phyloP scores from a whole-genome alignment of 1,140 invertebrate genomes.

The Caerostris darwini region DNA sequence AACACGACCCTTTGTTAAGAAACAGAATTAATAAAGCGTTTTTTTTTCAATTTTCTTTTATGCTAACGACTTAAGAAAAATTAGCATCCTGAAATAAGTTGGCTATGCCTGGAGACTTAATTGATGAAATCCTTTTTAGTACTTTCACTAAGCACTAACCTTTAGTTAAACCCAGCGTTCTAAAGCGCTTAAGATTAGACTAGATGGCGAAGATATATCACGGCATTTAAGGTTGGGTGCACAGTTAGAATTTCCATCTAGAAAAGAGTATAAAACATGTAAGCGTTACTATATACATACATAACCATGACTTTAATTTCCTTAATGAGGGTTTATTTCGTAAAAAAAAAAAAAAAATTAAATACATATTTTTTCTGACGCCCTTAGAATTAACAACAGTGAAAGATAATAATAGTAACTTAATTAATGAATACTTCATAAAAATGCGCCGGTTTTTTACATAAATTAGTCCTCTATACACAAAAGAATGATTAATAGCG shows the following conservation, averaged over 20 bases:
- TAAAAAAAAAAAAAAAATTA: slow-evolving; percentile 55
- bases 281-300: too few species aligned
- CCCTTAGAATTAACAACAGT: slow-evolving; percentile 37
- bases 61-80: not conserved
- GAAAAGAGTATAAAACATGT: too few species aligned
- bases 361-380: slow-evolving; percentile 32
- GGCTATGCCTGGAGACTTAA: not conserved
- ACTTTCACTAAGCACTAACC: not conserved
- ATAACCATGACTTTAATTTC: slow-evolving; percentile 51
- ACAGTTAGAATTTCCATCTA: not conserved
- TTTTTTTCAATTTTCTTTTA: not conserved
- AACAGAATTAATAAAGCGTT: slow-evolving; percentile 1
- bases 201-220: slow-evolving; percentile 51
- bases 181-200: slow-evolving; percentile 15
- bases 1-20: not conserved
- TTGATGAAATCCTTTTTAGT: slow-evolving; percentile 11
- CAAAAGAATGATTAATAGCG: slow-evolving; percentile 70
- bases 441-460: slow-evolving; percentile 39
- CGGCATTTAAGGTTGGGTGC: slow-evolving; percentile 29
- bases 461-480: slow-evolving; percentile 62
- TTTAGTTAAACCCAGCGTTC: not conserved
- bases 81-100: not conserved
- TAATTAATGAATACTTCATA: slow-evolving; percentile 64
- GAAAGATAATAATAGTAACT: slow-evolving; percentile 67
- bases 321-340: slow-evolving; percentile 41